These are phyloP conservation scores for Drosophila mojavensis DNA, from an alignment of 1,140 invertebrate species.

Conservation along the genomic window DNA sequence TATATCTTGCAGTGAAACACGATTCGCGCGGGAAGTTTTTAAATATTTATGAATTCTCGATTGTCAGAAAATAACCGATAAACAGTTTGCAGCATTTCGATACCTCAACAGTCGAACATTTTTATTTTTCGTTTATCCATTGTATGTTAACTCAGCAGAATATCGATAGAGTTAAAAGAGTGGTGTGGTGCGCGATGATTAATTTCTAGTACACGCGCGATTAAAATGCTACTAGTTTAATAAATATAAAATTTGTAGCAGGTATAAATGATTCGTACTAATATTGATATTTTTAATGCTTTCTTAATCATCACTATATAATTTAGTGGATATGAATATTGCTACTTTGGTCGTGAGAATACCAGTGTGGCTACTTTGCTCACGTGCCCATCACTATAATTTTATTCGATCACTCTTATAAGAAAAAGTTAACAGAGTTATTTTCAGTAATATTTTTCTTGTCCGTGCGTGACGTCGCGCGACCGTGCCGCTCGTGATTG, in stretches of 20 bases:
- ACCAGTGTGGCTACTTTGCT: neutral
- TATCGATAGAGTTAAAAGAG: neutral
- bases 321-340: neutral
- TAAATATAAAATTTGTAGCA: too few species aligned
- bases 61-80: neutral
- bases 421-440: constrained; percentile 42
- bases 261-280: too few species aligned
- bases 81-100: neutral
- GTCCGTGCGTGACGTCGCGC: constrained; percentile 45
- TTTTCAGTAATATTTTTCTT: constrained; percentile 46
- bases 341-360: neutral
- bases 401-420: constrained; percentile 38
- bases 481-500: constrained; percentile 28
- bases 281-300: too few species aligned
- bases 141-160: neutral
- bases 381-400: constrained; percentile 18
- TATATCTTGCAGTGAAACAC: too few species aligned
- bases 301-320: too few species aligned
- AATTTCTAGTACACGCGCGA: too few species aligned
- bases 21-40: neutral
- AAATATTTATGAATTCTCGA: constrained; percentile 1
- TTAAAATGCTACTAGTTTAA: too few species aligned
- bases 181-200: neutral
- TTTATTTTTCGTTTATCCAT: neutral
- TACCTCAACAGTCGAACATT: neutral